Evolutionary conservation across 2,888 invertebrate genomes (phyloP).

Genomic region (Oscheius sp.): DNA sequence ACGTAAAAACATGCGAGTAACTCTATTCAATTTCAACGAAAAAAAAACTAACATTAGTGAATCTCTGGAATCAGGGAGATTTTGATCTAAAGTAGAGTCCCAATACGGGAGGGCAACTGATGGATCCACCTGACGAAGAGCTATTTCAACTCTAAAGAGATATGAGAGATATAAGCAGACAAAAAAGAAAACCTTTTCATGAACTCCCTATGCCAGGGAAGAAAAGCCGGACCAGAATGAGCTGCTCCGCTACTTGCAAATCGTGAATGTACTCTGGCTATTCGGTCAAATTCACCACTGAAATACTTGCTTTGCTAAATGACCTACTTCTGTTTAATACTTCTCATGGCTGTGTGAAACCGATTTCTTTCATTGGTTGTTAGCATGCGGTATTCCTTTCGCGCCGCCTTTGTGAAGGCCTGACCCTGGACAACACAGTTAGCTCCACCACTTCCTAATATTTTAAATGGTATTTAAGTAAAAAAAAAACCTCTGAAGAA

Average conservation of each 20-base stretch:
- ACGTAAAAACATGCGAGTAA: neutral
- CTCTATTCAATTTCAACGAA: neutral
- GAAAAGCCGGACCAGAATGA: slow-evolving; percentile 53
- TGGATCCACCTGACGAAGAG: slow-evolving; percentile 61
- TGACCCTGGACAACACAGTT: slow-evolving; percentile 44
- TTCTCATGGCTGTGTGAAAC: slow-evolving; percentile 48
- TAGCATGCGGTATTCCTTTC: slow-evolving; percentile 58
- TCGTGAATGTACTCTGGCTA: slow-evolving; percentile 43
- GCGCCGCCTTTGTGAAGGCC: slow-evolving; percentile 29
- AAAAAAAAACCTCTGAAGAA: slow-evolving; percentile 39
- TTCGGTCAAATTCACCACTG: slow-evolving; percentile 46
- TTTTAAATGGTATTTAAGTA: neutral
- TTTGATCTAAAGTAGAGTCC: slow-evolving; percentile 70
- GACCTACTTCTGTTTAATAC: slow-evolving; percentile 1
- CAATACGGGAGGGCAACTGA: slow-evolving; percentile 70
- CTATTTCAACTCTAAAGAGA: slow-evolving; percentile 30
- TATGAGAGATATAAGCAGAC: no score
- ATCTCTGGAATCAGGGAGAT: slow-evolving; percentile 63
- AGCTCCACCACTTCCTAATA: slow-evolving; percentile 38
- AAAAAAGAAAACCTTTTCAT: slow-evolving; percentile 35
- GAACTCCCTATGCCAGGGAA: slow-evolving; percentile 49
- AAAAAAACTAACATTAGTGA: slow-evolving; percentile 37
- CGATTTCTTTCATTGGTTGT: slow-evolving; percentile 49
- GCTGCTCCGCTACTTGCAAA: slow-evolving; percentile 47
- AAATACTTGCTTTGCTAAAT: neutral